Evolutionary conservation across 2,888 invertebrate genomes (phyloP), one percentile per base, ranked within the genome.

Genomic region (Nymphalis polychloros): DNA sequence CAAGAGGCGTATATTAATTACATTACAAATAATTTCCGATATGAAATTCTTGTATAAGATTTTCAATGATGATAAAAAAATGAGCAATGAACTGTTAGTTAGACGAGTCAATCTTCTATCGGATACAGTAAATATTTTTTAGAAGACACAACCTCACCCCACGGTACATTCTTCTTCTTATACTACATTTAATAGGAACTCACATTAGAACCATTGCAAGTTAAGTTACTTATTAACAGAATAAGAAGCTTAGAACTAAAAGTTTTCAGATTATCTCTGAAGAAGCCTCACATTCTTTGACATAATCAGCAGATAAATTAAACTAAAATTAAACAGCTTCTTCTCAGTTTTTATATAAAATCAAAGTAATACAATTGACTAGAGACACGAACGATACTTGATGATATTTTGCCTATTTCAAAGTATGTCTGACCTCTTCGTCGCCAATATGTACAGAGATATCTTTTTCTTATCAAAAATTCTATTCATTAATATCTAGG

Each of bases 391-490:
- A 13, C 13, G 13, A 41, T 6, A 31, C 27, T 31, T 13, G 41
- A 41, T 64, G 31, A 31, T 48, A 57, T 47, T 23, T 47, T 19
- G 16, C 23, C n/a, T 27, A 52, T 52, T 52, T 23, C 19, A 52
- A 23, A 52, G n/a, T n/a, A 19, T 49, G 31, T 64, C 35, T 53
- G 57, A 31, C 55, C 48, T 64, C 64, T 64, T 20, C 64, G 57
- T 48, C 17, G 7, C 6, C 52, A 6, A 35, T 64, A 64, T 64
- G 47, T 64, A 64, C 64, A 64, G 55, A 64, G 48, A 48, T 49
- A 57, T 57, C 64, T 64, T 17, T 48, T 35, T 57, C 19, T 20
- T 48, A 35, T 6, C 17, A 41, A 57, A 57, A 55, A 57, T 20
- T 19, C 27, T 55, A 55, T 27, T 55, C 31, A 19, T 52, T 19